Percentiles rank a stretch among this genome's conserved stretches.
phyloP scores from a whole-genome alignment of 53 echinoderm and acorn worm genomes.

The Crossaster papposus region DNA sequence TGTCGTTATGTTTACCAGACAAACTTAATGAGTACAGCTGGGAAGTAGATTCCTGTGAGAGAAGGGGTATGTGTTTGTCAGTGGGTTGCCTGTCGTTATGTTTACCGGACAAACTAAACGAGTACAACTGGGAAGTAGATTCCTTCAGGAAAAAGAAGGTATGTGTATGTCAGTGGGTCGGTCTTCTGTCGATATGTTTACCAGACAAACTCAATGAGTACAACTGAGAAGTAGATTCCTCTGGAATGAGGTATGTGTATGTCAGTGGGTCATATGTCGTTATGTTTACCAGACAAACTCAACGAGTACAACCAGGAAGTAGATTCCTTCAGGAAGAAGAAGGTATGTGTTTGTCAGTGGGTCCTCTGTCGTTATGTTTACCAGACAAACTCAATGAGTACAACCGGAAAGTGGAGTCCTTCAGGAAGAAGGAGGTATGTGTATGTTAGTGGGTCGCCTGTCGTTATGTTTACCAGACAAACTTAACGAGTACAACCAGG shows the following conservation, averaged over 20 bases:
- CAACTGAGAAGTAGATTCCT: no score
- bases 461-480: neutral
- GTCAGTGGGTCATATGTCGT: no score
- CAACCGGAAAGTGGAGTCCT: conserved; percentile 91
- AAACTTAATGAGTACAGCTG: neutral
- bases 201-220: neutral
- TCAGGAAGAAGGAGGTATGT: conserved; percentile 95
- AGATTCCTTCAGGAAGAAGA: conserved; percentile 94
- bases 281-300: conserved; percentile 89
- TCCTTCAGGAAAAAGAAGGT: conserved; percentile 98
- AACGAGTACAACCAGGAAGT: conserved; percentile 95
- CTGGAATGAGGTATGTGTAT: no score
- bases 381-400: conserved; percentile 89
- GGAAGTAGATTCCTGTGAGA: no score
- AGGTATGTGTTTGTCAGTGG: conserved; percentile 71
- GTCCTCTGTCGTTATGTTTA: neutral
- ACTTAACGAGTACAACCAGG: neutral
- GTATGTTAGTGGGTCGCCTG: no score
- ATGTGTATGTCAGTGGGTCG: neutral
- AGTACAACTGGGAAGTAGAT: conserved; percentile 94
- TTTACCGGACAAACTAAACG: conserved; percentile 90
- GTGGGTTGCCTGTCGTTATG: no score
- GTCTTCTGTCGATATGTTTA: neutral
- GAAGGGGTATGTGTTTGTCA: no score
- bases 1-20: neutral